Conservation (phyloP, 2,888 invertebrate genomes). For the Erannis defoliaria region DNA sequence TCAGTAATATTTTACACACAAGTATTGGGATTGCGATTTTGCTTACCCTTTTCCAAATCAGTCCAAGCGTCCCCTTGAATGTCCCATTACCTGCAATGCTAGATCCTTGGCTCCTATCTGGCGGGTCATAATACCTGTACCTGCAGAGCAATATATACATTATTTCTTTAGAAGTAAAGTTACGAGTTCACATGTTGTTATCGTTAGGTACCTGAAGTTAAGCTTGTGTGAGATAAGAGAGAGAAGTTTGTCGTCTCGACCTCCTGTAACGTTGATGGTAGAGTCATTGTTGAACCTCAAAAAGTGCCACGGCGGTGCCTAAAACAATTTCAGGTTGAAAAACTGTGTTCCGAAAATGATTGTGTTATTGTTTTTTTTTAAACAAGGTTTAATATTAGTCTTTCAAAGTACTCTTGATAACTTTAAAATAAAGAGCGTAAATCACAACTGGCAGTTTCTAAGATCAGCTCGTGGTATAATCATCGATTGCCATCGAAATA, state of each 20-base stretch:
- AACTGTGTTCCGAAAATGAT: no score
- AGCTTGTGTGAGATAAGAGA: constrained; percentile 88
- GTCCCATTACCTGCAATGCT: constrained; percentile 88
- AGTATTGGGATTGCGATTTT: not conserved
- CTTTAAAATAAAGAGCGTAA: no score
- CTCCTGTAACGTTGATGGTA: constrained; percentile 88
- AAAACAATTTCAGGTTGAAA: no score
- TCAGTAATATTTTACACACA: no score
- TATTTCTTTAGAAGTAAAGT: not conserved
- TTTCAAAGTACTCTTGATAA: no score
- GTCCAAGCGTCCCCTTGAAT: constrained; percentile 90
- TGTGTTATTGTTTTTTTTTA: no score
- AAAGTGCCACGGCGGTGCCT: constrained; percentile 93
- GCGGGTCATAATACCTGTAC: constrained; percentile 90
- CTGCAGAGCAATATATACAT: constrained; percentile 58
- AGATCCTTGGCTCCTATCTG: constrained; percentile 90
- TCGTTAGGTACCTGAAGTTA: constrained; percentile 89
- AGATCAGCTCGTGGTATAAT: no score
- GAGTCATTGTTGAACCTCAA: constrained; percentile 88
- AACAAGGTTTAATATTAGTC: no score
- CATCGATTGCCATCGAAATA: no score
- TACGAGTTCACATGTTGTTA: not conserved
- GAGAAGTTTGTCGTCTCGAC: constrained; percentile 90
- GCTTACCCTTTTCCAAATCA: constrained; percentile 89
- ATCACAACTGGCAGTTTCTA: no score